Evolutionary conservation across 2,888 invertebrate species (phyloP).

Genomic region (Leucoma salicis): DNA sequence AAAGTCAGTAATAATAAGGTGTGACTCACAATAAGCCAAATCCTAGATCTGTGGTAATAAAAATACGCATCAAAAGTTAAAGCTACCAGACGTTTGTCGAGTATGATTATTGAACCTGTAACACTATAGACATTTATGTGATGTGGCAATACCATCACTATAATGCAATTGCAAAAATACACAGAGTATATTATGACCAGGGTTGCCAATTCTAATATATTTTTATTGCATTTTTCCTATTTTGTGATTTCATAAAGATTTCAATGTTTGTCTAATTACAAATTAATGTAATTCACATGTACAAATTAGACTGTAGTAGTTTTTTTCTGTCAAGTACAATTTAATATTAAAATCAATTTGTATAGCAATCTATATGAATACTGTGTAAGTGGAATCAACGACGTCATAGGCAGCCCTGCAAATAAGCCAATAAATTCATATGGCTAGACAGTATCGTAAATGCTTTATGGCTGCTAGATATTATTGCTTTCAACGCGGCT

Average conservation of each 20-base stretch:
- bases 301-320: too few species aligned
- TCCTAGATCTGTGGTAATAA: constrained; percentile 23
- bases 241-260: too few species aligned
- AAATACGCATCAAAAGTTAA: constrained; percentile 19
- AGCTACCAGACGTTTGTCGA: constrained; percentile 19
- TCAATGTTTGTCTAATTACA: too few species aligned
- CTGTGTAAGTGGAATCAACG: background rate
- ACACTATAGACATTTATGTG: constrained; percentile 12
- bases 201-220: too few species aligned
- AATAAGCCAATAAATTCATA: constrained; percentile 45
- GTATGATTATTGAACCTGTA: constrained; percentile 23
- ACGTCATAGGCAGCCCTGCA: constrained; percentile 26
- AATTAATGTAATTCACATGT: too few species aligned
- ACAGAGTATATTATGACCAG: constrained; percentile 14
- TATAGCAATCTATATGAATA: too few species aligned
- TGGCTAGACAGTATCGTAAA: constrained; percentile 65
- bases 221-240: too few species aligned
- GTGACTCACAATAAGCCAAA: constrained; percentile 20
- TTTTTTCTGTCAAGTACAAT: too few species aligned
- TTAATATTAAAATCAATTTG: too few species aligned
- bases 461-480: constrained; percentile 55
- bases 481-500: constrained; percentile 46
- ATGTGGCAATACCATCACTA: constrained; percentile 21
- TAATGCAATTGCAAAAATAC: constrained; percentile 38
- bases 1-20: constrained; percentile 11